Evolutionary conservation across 2,113 vertebrate species (phyloP), one percentile per base, ranked within the genome.

Genomic region (Xiphorhynchus elegans): DNA sequence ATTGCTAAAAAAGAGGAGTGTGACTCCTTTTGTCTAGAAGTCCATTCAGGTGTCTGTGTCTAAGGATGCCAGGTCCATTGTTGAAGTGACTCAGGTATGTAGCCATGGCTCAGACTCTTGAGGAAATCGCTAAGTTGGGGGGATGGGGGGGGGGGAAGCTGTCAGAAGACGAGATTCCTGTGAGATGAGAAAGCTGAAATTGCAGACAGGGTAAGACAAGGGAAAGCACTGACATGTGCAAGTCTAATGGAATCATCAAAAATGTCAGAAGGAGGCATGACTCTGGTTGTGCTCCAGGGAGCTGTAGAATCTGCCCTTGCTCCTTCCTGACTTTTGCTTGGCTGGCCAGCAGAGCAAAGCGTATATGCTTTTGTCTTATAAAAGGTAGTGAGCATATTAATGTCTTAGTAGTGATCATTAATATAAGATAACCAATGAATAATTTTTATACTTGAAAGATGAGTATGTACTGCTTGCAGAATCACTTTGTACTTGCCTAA

Each of bases 131-230:
- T 15, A 29, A 26, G 4, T 31, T 80, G 5, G 5, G 9, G 3
- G 6, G 2, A n/a, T n/a, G 10, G 25, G 5, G 11, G 6, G 11
- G 13, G 13, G n/a, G 53, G 31, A 31, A 19, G 0, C 19, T 44
- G 5, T 42, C 40, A 39, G 42, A 40, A 87, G 12, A 11, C 55
- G 44, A 86, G 15, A 23, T 63, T 59, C 4, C 8, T 40, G 21
- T 76, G n/a, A 73, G 23, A 40, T 68, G n/a, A 56, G 56, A 63
- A 87, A 42, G 44, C 6, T 85, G 25, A 82, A 92, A 76, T 17
- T 55, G 6, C 10, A 52, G 42, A 20, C 11, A 42, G 2, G 4
- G 3, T 42, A 60, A 76, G 35, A 33, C 7, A 55, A 81, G 37
- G 31, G 35, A 84, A 84, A 84, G 10, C 14, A 44, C 16, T 0